These are phyloP conservation scores for Nephrotoma guestfalica DNA, from an alignment of 2,888 invertebrate genomes.

Conservation along the genomic window DNA sequence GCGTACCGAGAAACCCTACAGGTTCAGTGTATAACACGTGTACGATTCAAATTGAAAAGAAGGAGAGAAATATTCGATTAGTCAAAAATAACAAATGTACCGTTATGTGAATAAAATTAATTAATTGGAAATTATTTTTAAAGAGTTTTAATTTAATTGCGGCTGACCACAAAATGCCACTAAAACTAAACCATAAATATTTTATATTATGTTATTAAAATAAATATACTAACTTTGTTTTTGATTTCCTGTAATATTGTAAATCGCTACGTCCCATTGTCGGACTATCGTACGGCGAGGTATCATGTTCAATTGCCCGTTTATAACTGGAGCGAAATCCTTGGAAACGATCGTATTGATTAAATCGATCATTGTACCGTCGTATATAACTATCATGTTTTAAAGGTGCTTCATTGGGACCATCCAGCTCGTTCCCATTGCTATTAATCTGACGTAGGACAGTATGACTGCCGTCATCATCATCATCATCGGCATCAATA, in stretches of 20 bases:
- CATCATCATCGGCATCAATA: not conserved
- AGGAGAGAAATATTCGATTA: not conserved
- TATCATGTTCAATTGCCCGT: not conserved
- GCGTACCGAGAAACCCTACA: not conserved
- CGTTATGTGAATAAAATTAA: not conserved
- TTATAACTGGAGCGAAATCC: not conserved
- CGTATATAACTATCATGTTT: not conserved
- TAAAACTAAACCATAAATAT: not conserved
- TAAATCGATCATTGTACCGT: not conserved
- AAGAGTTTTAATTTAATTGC: too few species aligned
- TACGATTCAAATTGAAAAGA: not conserved
- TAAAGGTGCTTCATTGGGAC: not conserved
- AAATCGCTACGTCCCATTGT: not conserved
- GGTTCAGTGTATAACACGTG: not conserved
- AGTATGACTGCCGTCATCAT: not conserved
- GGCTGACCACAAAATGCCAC: too few species aligned
- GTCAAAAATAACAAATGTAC: not conserved
- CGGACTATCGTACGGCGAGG: not conserved
- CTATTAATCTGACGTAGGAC: not conserved
- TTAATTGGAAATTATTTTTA: too few species aligned
- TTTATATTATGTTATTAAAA: not conserved
- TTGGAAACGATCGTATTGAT: not conserved
- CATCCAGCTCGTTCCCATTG: not conserved
- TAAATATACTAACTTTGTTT: not conserved
- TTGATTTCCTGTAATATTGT: not conserved